Evolutionary conservation across 2,797 vertebrate genomes (phyloP), one percentile per base, ranked within the genome.

Genomic region (Rhinatrema bivittatum): DNA sequence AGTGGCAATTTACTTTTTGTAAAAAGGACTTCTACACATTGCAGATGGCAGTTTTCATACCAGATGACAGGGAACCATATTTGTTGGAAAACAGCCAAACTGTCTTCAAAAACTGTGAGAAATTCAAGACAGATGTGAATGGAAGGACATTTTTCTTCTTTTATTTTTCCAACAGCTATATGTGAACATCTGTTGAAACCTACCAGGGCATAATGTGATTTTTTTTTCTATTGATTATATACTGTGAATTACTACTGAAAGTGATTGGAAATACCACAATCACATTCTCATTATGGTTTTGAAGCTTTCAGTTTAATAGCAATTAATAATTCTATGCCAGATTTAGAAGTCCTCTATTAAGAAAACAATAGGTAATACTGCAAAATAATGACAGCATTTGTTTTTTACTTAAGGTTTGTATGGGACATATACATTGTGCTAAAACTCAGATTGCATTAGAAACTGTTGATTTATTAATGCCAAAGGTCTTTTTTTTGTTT

Each of bases 71-170:
- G n/a, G 58, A 76, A 63, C 21, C 49, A 70, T 65, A 39, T 65
- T 70, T 72, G 38, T 60, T 87, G 81, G 82, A 81, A 72, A 37
- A 14, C 6, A 57, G 72, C 82, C 84, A 89, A 78, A 64, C 42
- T 68, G 72, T 85, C 81, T 83, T 73, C 67, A 78, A 81, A 82
- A 87, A 78, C 69, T 70, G 75, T 74, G 80, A 87, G 74, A 80
- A 82, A 82, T 76, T 81, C 68, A 81, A 72, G 56, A 68, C 70
- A 76, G 70, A 50, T 76, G 56, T 70, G 60, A 68, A 56, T 61
- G 45, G 53, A 72, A 76, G 47, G 60, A 64, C 74, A 74, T 48
- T 39, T 71, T 70, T 51, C 39, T 25, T 46, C 46, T 46, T 41
- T 36, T 26, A 20, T 31, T 32, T 21, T 14, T 25, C 35, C n/a